Evolutionary conservation across 2,113 vertebrate species (phyloP).

Genomic region (Megalops atlanticus): DNA sequence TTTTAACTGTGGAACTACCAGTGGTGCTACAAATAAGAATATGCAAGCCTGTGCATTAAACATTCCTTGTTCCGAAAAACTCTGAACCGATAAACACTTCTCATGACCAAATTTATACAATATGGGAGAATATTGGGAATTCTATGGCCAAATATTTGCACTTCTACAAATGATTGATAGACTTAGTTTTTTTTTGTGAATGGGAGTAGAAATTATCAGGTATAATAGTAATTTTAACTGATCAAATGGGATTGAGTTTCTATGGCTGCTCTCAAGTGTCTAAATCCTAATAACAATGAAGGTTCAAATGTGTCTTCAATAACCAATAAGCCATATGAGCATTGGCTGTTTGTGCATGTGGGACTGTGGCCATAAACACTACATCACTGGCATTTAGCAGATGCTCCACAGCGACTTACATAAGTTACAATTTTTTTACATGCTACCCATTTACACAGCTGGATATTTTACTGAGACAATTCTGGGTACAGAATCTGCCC

Average conservation of each 20-base stretch:
- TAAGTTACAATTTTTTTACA: too few relatives aligned
- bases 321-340: background rate
- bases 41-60: background rate
- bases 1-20: background rate
- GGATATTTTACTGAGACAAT: too few relatives aligned
- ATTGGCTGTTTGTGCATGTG: background rate
- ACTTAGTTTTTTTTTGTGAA: too few relatives aligned
- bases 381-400: too few relatives aligned
- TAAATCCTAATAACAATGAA: background rate
- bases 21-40: background rate
- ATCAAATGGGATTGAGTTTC: background rate
- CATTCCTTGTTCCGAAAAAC: slow-evolving; percentile 18
- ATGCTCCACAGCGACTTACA: too few relatives aligned
- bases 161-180: background rate
- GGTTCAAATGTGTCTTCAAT: background rate
- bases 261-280: background rate
- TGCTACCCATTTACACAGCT: too few relatives aligned
- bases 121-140: background rate
- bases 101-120: too few relatives aligned
- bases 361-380: background rate
- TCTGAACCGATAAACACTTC: slow-evolving; percentile 14
- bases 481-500: too few relatives aligned
- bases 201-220: too few relatives aligned
- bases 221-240: too few relatives aligned
- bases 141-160: background rate